Evolutionary conservation across 2,113 vertebrate genomes (phyloP), one percentile per base, ranked within the genome.

Genomic region (Otocyon megalotis): DNA sequence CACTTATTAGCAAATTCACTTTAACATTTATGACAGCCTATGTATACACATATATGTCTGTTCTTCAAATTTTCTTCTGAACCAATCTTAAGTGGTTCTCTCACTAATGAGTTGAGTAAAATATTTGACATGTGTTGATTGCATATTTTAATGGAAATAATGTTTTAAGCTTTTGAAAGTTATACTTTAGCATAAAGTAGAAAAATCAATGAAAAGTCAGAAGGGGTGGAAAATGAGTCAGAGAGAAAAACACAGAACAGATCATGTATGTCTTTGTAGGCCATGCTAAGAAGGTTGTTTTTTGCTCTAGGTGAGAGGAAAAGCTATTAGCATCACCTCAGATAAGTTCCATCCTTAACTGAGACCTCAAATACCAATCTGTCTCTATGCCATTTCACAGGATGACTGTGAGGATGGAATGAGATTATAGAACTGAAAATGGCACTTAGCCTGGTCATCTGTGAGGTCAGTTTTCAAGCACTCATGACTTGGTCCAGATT

Each of bases 51-150:
- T 48, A 54, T 58, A 58, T 67, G 10, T 26, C 13, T 90, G 20
- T n/a, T 91, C 10, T 83, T 88, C n/a, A 91, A 24, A 85, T 85
- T 84, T 11, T 83, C 5, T 76, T 95, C 62, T 86, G 65, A 95
- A 32, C 13, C 2, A 20, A 8, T 79, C 8, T 56, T 80, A 83
- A 60, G 4, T 80, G 35, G 2, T 71, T 77, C 32, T 95, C 5
- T 93, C 24, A 76, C 65, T 85, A 80, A 67, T 53, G 3, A 69
- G 5, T 24, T 91, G 30, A 92, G 80, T 81, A 30, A 56, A 90
- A 76, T 62, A 65, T 83, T 63, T 83, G 19, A 43, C 26, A 89
- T 74, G 35, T 62, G 10, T 67, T 77, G 35, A 24, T 91, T 71
- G 90, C 22, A 65, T 50, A 58, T 74, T 85, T 72, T 91, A 72